A percentile compares a stretch with the other conserved stretches of the same genome.
These are phyloP conservation scores for Eueides isabella DNA, from an alignment of 1,140 invertebrate genomes.

Conservation along the genomic window DNA sequence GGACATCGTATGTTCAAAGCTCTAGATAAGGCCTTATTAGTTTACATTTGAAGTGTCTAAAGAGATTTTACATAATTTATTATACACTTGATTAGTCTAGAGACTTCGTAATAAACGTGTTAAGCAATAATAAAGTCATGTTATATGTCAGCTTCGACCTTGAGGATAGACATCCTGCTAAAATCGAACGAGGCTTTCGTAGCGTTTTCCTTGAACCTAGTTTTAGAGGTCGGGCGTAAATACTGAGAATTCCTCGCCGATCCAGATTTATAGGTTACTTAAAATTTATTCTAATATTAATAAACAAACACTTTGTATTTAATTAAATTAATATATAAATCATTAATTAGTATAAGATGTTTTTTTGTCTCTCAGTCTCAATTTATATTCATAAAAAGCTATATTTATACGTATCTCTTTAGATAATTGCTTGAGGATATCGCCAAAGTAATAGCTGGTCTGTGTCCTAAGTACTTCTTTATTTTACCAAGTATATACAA, in stretches of 20 bases:
- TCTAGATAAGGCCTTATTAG: background rate
- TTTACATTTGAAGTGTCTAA: no score
- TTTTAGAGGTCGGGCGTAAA: constrained; percentile 36
- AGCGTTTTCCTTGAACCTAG: constrained; percentile 47
- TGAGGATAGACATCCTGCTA: constrained; percentile 42
- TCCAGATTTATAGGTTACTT: constrained; percentile 12
- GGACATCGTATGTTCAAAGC: background rate
- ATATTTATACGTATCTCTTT: background rate
- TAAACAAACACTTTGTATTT: background rate
- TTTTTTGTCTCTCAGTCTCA: background rate
- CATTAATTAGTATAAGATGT: background rate
- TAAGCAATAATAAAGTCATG: constrained; percentile 1
- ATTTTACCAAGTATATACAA: background rate
- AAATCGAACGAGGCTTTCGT: constrained; percentile 42
- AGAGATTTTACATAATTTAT: no score
- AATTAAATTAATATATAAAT: constrained; percentile 6
- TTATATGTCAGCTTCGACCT: constrained; percentile 29
- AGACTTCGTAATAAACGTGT: background rate
- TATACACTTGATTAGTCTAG: no score
- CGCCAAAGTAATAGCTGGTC: background rate
- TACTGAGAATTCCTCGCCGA: constrained; percentile 28
- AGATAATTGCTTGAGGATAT: constrained; percentile 2
- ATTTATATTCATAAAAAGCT: constrained; percentile 4
- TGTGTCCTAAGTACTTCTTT: constrained; percentile 7
- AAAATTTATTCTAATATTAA: background rate